Conservation (phyloP, 2,797 vertebrate species). For the Botia almorhae region DNA sequence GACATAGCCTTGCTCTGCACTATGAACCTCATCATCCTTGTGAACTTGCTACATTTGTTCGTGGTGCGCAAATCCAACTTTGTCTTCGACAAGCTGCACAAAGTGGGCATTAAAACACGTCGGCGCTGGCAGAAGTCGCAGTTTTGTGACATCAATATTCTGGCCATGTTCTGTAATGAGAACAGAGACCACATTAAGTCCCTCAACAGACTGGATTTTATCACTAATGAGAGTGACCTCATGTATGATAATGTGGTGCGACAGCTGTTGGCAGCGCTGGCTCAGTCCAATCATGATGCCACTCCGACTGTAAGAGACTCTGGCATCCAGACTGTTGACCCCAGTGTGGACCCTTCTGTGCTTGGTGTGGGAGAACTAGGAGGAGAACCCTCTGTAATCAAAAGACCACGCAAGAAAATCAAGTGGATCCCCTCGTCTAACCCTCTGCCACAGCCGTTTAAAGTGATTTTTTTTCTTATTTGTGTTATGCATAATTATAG, state of each 20-base stretch:
- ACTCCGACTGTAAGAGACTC: constrained; percentile 94
- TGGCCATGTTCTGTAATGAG: constrained; percentile 99
- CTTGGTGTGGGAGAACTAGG: constrained; percentile 84
- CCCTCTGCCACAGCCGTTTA: constrained; percentile 95
- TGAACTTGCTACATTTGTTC: constrained; percentile 95
- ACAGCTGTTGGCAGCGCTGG: constrained; percentile 92
- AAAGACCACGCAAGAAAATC: constrained; percentile 95
- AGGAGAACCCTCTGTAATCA: constrained; percentile 90
- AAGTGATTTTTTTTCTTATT: constrained; percentile 64
- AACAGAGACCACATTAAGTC: constrained; percentile 99
- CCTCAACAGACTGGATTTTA: constrained; percentile 96
- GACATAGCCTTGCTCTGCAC: constrained; percentile 92
- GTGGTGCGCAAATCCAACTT: constrained; percentile 99
- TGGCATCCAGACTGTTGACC: constrained; percentile 92
- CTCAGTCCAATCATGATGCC: constrained; percentile 95
- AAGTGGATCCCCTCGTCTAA: constrained; percentile 95
- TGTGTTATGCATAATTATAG: neutral
- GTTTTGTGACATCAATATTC: constrained; percentile 99
- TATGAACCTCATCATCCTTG: constrained; percentile 95
- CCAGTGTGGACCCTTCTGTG: constrained; percentile 87
- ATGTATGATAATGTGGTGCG: constrained; percentile 99
- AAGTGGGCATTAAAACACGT: constrained; percentile 96
- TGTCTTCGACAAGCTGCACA: constrained; percentile 98
- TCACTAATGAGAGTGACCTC: constrained; percentile 97
- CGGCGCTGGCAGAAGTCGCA: constrained; percentile 97